phyloP scores from a whole-genome alignment of 2,888 invertebrate genomes.

The Synanthedon tipuliformis region DNA sequence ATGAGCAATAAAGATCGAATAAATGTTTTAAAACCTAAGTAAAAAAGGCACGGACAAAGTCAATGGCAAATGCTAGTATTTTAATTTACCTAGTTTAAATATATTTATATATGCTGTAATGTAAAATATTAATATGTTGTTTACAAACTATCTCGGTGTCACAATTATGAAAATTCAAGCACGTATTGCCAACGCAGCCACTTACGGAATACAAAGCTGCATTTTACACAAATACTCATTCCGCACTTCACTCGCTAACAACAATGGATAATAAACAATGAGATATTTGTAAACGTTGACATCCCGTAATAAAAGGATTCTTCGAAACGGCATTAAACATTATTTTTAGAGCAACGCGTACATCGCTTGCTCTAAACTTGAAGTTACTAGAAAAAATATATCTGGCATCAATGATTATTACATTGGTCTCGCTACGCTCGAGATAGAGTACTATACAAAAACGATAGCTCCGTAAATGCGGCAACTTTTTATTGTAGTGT shows the following conservation, averaged over 20 bases:
- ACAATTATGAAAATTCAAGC: not conserved
- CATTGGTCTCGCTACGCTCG: too few relatives aligned
- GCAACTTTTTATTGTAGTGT: too few relatives aligned
- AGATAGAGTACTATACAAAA: too few relatives aligned
- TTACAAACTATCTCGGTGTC: not conserved
- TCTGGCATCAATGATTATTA: too few relatives aligned
- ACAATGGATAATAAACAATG: conserved; percentile 38
- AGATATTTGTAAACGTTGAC: conserved; percentile 29
- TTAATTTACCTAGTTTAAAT: too few relatives aligned
- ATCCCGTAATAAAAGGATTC: conserved; percentile 25
- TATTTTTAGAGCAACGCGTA: conserved; percentile 11
- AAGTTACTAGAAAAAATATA: not conserved
- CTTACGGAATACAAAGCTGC: conserved; percentile 22
- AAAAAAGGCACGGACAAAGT: too few relatives aligned
- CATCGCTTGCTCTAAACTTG: conserved; percentile 3
- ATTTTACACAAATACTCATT: conserved; percentile 12
- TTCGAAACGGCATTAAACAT: conserved; percentile 22
- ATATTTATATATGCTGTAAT: too few relatives aligned
- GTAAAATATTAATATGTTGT: not conserved
- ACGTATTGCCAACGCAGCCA: not conserved
- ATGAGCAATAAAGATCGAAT: too few relatives aligned
- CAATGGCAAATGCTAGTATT: too few relatives aligned
- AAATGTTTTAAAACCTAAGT: too few relatives aligned
- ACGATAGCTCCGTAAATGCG: too few relatives aligned
- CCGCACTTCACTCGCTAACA: conserved; percentile 15